These are phyloP conservation scores for Sinodicranocentrus sp. DNA, from an alignment of 2,888 invertebrate species.

Conservation along the genomic window DNA sequence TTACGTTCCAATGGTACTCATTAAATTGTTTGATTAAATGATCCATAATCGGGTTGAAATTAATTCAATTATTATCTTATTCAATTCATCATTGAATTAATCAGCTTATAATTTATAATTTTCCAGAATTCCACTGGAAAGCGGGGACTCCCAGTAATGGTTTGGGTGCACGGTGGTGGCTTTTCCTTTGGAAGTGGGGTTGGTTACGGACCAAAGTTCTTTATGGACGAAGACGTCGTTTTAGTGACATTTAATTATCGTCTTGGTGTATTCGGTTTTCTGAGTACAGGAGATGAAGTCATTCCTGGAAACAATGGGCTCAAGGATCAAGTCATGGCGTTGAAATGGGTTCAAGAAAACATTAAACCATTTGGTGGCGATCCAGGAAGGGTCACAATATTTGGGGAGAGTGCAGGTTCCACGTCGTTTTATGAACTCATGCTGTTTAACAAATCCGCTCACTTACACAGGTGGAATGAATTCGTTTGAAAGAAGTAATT, in stretches of 20 bases:
- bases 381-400: slow-evolving; percentile 10
- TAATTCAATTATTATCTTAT: too few species aligned
- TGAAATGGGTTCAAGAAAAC: slow-evolving; percentile 34
- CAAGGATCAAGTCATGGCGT: slow-evolving; percentile 32
- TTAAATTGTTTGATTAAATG: too few species aligned
- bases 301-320: slow-evolving; percentile 55
- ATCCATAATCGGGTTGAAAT: too few species aligned
- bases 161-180: slow-evolving; percentile 45
- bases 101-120: too few species aligned
- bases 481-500: too few species aligned
- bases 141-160: slow-evolving; percentile 25
- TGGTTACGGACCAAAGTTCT: slow-evolving; percentile 27
- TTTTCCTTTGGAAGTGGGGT: slow-evolving; percentile 15
- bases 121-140: slow-evolving; percentile 9
- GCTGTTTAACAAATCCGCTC: too few species aligned
- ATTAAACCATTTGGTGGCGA: slow-evolving; percentile 34
- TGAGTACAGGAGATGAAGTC: slow-evolving; percentile 38
- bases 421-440: too few species aligned
- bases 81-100: too few species aligned
- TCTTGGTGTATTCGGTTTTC: slow-evolving; percentile 44
- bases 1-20: too few species aligned
- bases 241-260: slow-evolving; percentile 60
- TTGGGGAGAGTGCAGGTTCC: slow-evolving; percentile 34
- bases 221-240: slow-evolving; percentile 54
- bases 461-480: too few species aligned